Evolutionary conservation across 2,888 invertebrate genomes (phyloP).

Genomic region (Cyclophora albipunctata): DNA sequence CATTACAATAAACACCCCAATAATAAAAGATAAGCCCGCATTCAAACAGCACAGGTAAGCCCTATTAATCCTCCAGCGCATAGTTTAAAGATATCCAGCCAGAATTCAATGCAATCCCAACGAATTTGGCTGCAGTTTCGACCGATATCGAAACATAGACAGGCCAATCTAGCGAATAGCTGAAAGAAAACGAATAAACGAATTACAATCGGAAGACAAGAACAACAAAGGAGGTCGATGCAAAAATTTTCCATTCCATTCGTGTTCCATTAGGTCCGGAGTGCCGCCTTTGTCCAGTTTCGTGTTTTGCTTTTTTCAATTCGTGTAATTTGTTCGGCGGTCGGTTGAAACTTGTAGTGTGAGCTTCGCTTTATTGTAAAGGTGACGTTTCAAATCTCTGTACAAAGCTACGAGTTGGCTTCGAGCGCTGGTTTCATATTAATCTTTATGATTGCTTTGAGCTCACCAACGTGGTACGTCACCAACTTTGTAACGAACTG

Average conservation of each 20-base stretch:
- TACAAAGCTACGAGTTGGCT: no score
- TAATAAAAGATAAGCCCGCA: no score
- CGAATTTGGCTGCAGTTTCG: slow-evolving; percentile 16
- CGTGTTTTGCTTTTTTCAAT: slow-evolving; percentile 9
- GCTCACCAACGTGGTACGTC: no score
- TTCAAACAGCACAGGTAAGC: slow-evolving; percentile 6
- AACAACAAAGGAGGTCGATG: slow-evolving; percentile 32
- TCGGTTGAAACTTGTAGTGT: neutral
- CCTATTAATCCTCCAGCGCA: slow-evolving; percentile 12
- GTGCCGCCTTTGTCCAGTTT: slow-evolving; percentile 31
- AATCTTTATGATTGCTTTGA: no score
- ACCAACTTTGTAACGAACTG: no score
- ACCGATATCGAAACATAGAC: slow-evolving; percentile 14
- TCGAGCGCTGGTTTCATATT: no score
- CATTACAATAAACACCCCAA: no score
- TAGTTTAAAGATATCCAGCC: slow-evolving; percentile 9
- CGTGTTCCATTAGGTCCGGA: slow-evolving; percentile 40
- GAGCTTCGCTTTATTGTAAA: slow-evolving; percentile 4
- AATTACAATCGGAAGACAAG: slow-evolving; percentile 26
- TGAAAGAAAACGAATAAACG: slow-evolving; percentile 23
- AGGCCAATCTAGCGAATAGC: slow-evolving; percentile 20
- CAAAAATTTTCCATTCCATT: slow-evolving; percentile 38
- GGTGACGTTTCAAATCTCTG: slow-evolving; percentile 7
- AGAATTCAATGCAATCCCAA: slow-evolving; percentile 14
- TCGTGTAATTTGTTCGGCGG: neutral